Base-by-base conservation (phyloP, 1,140 invertebrate genomes). In the Drosophila mauritiana region DNA sequence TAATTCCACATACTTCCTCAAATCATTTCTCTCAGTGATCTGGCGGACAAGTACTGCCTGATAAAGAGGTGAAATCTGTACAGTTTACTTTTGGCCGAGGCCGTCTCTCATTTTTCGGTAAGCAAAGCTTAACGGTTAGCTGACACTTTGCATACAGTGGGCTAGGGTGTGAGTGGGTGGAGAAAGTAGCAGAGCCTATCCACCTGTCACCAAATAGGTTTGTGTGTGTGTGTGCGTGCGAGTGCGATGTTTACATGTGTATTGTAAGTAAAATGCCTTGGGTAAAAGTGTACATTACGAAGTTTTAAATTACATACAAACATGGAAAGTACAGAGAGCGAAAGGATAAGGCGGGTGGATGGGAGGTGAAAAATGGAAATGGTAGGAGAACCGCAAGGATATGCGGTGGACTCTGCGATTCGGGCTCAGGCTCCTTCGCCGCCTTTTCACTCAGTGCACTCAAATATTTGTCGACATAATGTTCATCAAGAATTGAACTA, bases 281-380 rank as follows among this genome's bases (percentile, higher is more conserved):
- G 73, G 84, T 77, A 63, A 89, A 89, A 89, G 85, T 89, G 85
- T 89, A 83, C 84, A 89, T 88, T 89, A 89, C 84, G 84, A 78
- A 70, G 84, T 89, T 89, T 89, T 89, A 84, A 89, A 89, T 89
- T 89, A 89, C 77, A 73, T 52, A 70, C 68, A 64, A 36, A 42
- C 48, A 55, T 25, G 57, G 46, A 69, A 42, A 54, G 40, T 43
- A 56, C 51, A 69, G 20, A 22, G 39, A 20, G 57, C 27, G 43
- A 51, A 34, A 37, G 40, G 27, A 40, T 27, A 57, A 25, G 10
- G 15, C 12, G 8, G 42, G 17, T 20, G 42, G 42, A 11, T 11
- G 20, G 17, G 49, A 12, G 27, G n/a, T 8, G 7, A 8, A 48
- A 13, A 17, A 36, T 13, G n/a, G 31, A n/a, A 56, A 15, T 34